Base-by-base conservation (phyloP, 2,113 vertebrate species). In the Saccopteryx bilineata region DNA sequence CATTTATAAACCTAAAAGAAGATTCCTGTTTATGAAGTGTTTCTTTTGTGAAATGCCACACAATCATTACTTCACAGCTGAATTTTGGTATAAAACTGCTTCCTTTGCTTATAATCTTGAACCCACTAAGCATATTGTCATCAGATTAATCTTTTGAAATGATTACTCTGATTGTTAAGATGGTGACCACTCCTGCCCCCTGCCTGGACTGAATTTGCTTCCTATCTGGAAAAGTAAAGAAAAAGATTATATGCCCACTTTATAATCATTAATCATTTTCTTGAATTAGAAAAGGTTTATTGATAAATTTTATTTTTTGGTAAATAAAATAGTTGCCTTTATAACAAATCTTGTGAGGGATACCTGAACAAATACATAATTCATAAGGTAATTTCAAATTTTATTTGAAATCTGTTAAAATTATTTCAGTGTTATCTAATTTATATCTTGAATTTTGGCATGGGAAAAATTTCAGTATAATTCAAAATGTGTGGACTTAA, bases 61-160 rank as follows among this genome's bases (percentile, higher is more conserved):
- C 24, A 48, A 28, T 66, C 26, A 76, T 65, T 76, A 71, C n/a
- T 85, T 94, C 7, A 82, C 19, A 69, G 2, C 15, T 68, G 68
- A 81, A 78, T 7, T n/a, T 88, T 88, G 39, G 31, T 65, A n/a
- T 93, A 54, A 61, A 75, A 31, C 13, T 65, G 26, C 72, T 61
- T 93, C 88, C 23, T 90, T 68, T 83, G 33, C 46, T 54, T 81
- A 19, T 9, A n/a, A 1, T 46, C 24, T 66, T 90, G 54, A 96
- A 50, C 31, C 4, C 21, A 50, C 39, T 63, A 56, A 26, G 18
- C 13, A 28, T 90, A 61, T 48, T 80, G 66, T 74, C 28, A 72
- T 75, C 48, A 63, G 39, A 65, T 85, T 81, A 87, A 69, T 92
- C n/a, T 93, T 96, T 60, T 33, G 14, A 95, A 92, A 76, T 80